Evolutionary conservation across 2,888 invertebrate species (phyloP), one percentile per base, ranked within the genome.

Genomic region (Galeopsomyia nigrocyanea): DNA sequence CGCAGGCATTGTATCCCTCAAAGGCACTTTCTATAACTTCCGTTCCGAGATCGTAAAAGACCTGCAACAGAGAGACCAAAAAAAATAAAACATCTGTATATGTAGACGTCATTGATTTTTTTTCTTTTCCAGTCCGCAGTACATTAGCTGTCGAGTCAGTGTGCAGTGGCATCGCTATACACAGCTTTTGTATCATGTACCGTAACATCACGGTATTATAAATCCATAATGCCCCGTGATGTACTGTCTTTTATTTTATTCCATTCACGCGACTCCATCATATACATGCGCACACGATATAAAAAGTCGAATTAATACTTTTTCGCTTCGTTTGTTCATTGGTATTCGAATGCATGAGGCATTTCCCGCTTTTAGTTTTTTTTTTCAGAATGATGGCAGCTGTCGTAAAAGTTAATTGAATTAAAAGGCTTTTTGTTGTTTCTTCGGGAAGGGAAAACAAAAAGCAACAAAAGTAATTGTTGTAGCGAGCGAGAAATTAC

Each of bases 1-100:
- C 94, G 84, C 95, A 95, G 72, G 95, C 95, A 87, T 95, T 95
- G 89, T 95, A 95, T 49, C 94, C 94, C 82, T 93, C 91, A 87
- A 94, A 94, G 76, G 93, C 94, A 88, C 93, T 93, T 87, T 92
- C 92, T 76, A 94, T 91, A 76, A 94, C 94, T 87, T 94, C 94
- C 83, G 91, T 89, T 49, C 94, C 94, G 78, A 94, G 88, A 88
- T 94, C 93, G 58, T 90, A 88, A 87, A 92, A 93, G 78, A 94
- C 93, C 87, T 88, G 75, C 71, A 83, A 26, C 26, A 80, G 74
- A 70, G 58, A 49, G 73, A 74, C 74, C 17, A 73, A 9, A 55
- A 64, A 73, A 62, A 49, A 58, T 57, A 51, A 14, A n/a, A 64
- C 26, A 47, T 55, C 47, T 47, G 60, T 26, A 61, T 51, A 62